These are phyloP conservation scores for Dicentrarchus labrax DNA, from an alignment of 2,113 vertebrate genomes.

Conservation along the genomic window DNA sequence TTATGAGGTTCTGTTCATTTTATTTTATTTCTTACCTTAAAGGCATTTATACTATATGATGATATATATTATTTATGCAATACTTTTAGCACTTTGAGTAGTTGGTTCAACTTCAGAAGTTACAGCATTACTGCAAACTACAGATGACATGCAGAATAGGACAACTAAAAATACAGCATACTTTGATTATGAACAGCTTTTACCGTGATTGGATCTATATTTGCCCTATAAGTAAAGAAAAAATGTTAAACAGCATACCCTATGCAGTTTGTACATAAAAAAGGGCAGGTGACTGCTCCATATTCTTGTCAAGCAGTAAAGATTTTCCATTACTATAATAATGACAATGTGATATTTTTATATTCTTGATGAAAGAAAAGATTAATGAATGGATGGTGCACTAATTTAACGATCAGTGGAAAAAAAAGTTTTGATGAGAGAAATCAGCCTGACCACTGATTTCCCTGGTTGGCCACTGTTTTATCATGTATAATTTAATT, in stretches of 20 bases:
- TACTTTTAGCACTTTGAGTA: not conserved
- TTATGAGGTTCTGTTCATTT: not conserved
- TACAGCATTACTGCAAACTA: no score
- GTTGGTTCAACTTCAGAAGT: not conserved
- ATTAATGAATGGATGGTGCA: not conserved
- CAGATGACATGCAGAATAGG: not conserved
- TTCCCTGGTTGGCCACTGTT: not conserved
- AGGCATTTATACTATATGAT: not conserved
- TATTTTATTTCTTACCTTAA: not conserved
- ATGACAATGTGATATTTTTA: not conserved
- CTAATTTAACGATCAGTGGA: not conserved
- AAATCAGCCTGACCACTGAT: not conserved
- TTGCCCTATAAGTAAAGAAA: not conserved
- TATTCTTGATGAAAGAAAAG: not conserved
- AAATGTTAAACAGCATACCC: not conserved
- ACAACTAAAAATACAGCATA: not conserved
- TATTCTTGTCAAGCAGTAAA: not conserved
- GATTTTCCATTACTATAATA: not conserved
- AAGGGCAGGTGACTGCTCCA: not conserved
- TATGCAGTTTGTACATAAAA: not conserved
- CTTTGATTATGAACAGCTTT: not conserved
- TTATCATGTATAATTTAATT: constrained; percentile 5
- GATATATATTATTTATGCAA: not conserved
- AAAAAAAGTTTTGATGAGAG: not conserved
- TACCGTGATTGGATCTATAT: not conserved